These are phyloP conservation scores for Hemicentrotus pulcherrimus DNA, from an alignment of 35 echinoderm and acorn worm genomes.

Conservation along the genomic window DNA sequence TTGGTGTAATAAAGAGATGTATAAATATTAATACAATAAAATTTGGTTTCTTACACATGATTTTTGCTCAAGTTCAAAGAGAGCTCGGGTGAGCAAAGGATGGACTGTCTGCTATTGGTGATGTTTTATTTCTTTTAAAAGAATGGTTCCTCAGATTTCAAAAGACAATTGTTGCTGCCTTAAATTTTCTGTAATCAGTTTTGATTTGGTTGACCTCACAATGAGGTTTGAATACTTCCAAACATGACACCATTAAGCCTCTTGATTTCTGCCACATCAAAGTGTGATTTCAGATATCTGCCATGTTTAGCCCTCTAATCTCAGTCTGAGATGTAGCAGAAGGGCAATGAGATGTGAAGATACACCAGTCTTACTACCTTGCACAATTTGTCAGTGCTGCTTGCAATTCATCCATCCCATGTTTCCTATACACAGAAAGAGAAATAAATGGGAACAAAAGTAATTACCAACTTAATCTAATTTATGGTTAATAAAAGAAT, in stretches of 20 bases:
- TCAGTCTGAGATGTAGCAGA: neutral
- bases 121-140: neutral
- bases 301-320: neutral
- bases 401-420: conserved; percentile 39
- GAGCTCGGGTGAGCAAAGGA: too few species aligned
- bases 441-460: neutral
- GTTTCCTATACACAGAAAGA: neutral
- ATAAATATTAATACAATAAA: too few species aligned
- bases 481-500: neutral
- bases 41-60: too few species aligned
- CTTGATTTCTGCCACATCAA: neutral
- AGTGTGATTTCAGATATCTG: neutral
- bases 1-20: too few species aligned
- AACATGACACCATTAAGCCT: neutral
- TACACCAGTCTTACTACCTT: conserved; percentile 27
- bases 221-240: neutral
- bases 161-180: neutral
- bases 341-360: neutral
- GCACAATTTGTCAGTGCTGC: conserved; percentile 34
- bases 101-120: neutral
- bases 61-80: too few species aligned
- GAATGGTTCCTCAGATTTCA: neutral
- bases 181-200: neutral
- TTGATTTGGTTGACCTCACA: neutral
- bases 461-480: neutral